A percentile compares a stretch with the other conserved stretches of the same genome.
Evolutionary conservation across 2,888 invertebrate species (phyloP).

Genomic region (Andrena minutula): DNA sequence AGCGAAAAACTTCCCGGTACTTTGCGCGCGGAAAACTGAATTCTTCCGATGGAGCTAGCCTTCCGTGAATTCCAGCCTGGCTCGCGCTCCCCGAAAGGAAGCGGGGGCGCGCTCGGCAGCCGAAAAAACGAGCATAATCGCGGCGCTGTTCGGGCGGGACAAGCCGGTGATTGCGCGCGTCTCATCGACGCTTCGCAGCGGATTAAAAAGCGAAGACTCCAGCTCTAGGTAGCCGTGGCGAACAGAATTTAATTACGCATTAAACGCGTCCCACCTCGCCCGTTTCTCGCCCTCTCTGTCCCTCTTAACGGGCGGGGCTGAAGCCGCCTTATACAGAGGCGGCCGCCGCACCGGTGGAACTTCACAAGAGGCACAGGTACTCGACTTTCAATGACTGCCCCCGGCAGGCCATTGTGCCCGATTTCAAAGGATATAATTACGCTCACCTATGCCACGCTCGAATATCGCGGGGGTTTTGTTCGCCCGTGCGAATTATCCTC

Average conservation of each 20-base stretch:
- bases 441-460: conserved; percentile 76
- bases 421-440: conserved; percentile 75
- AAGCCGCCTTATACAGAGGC: conserved; percentile 57
- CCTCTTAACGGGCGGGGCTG: conserved; percentile 36
- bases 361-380: conserved; percentile 75
- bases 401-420: conserved; percentile 64
- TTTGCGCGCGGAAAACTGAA: not conserved
- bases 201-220: conserved; percentile 37
- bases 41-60: conserved; percentile 5
- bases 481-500: conserved; percentile 74
- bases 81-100: conserved; percentile 7
- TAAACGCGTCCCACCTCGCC: conserved; percentile 50
- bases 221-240: conserved; percentile 37
- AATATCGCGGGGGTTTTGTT: conserved; percentile 72
- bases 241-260: conserved; percentile 70
- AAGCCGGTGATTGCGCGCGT: conserved; percentile 20
- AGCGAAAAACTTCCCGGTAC: conserved; percentile 14
- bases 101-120: not conserved
- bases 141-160: not conserved
- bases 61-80: not conserved
- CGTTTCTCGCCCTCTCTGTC: conserved; percentile 19
- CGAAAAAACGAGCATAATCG: conserved; percentile 6
- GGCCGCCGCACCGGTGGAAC: conserved; percentile 68
- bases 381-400: conserved; percentile 78
- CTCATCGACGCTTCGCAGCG: conserved; percentile 11